phyloP scores from a whole-genome alignment of 2,797 vertebrate species.

The Serranus cabrilla region DNA sequence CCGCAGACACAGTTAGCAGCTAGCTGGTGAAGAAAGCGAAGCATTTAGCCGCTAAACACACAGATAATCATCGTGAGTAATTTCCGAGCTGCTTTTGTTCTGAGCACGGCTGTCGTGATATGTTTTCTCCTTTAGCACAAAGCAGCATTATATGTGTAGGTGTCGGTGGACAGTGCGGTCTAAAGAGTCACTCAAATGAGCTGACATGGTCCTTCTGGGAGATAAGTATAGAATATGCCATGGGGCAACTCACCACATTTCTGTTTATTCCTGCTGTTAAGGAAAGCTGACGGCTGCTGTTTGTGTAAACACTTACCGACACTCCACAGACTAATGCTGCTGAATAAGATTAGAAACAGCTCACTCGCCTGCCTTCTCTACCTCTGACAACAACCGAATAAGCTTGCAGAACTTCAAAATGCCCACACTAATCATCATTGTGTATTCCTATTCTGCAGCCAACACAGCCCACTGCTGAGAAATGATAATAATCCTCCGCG shows the following conservation, averaged over 20 bases:
- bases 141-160: conserved; percentile 40
- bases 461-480: conserved; percentile 62
- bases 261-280: conserved; percentile 63
- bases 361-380: conserved; percentile 55
- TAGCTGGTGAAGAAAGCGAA: not conserved
- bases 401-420: conserved; percentile 65
- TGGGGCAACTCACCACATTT: conserved; percentile 59
- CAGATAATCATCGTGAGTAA: not conserved
- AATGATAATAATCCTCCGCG: conserved; percentile 63
- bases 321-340: conserved; percentile 60
- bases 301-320: conserved; percentile 74
- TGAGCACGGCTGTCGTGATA: conserved; percentile 17
- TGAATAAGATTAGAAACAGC: conserved; percentile 76
- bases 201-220: conserved; percentile 74
- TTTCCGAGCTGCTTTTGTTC: conserved; percentile 30
- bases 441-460: conserved; percentile 57
- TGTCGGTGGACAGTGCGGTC: conserved; percentile 40
- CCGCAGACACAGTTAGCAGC: not conserved
- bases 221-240: conserved; percentile 66
- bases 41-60: not conserved
- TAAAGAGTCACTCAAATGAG: conserved; percentile 70
- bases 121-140: conserved; percentile 23
- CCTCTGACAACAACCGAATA: conserved; percentile 64
- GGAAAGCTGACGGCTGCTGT: conserved; percentile 73
- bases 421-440: conserved; percentile 67